phyloP scores from a whole-genome alignment of 2,888 invertebrate genomes.

The Melieria picta region DNA sequence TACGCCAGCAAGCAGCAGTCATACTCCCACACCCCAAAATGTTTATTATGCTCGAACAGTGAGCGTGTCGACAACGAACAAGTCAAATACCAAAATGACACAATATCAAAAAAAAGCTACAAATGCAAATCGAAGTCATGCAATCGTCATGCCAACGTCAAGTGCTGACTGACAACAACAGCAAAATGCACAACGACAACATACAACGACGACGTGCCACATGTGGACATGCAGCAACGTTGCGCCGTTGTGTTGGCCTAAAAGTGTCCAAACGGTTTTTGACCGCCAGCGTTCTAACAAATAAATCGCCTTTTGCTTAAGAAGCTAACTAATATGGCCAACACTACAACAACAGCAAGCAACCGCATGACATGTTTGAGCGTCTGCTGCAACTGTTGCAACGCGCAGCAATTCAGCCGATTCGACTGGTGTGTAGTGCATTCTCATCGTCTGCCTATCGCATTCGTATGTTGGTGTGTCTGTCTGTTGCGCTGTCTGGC shows the following conservation, averaged over 20 bases:
- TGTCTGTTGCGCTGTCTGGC: neutral
- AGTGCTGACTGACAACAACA: no score
- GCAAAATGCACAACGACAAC: neutral
- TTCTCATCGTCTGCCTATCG: neutral
- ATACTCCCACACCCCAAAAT: no score
- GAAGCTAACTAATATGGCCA: neutral
- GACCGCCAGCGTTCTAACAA: neutral
- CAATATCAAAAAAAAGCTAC: slow-evolving; percentile 31
- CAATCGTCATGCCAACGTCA: slow-evolving; percentile 8
- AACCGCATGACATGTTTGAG: slow-evolving; percentile 17
- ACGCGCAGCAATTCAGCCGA: neutral
- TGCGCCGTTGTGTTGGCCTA: slow-evolving; percentile 15
- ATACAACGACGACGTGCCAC: neutral
- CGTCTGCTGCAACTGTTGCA: neutral
- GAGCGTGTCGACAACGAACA: slow-evolving; percentile 9
- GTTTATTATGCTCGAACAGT: no score
- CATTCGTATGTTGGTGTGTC: neutral
- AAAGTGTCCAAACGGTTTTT: slow-evolving; percentile 31
- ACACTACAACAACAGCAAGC: slow-evolving; percentile 4
- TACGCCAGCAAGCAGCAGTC: no score
- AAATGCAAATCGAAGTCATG: slow-evolving; percentile 27
- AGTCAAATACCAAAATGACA: slow-evolving; percentile 33
- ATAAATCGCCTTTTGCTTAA: no score
- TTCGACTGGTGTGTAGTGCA: neutral
- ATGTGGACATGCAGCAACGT: no score